phyloP scores from a whole-genome alignment of 2,113 vertebrate species.

The Ammodytes marinus region DNA sequence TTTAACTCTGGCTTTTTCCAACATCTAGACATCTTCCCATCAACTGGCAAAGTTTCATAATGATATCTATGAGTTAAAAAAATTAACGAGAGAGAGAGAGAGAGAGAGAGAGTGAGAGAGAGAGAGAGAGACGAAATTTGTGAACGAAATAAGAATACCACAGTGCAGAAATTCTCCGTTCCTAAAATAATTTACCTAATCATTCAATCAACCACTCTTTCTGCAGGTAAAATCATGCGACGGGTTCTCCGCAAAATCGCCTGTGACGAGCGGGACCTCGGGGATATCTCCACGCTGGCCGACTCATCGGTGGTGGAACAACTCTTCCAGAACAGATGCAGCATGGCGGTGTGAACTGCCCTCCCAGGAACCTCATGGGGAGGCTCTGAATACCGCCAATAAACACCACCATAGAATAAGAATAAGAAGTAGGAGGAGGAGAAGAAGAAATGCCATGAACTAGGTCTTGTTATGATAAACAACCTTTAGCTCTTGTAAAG shows the following conservation, averaged over 20 bases:
- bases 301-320: constrained; percentile 90
- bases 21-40: too few relatives aligned
- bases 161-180: too few relatives aligned
- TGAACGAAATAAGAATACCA: too few relatives aligned
- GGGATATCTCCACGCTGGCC: constrained; percentile 93
- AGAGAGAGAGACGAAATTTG: too few relatives aligned
- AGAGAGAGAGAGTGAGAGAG: too few relatives aligned
- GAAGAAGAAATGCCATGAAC: not conserved
- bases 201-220: not conserved
- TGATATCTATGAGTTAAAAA: too few relatives aligned
- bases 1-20: too few relatives aligned
- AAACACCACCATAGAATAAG: not conserved
- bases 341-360: constrained; percentile 82
- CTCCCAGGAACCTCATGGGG: not conserved
- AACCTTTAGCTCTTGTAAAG: constrained; percentile 43
- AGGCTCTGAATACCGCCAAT: constrained; percentile 18
- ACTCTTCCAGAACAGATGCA: constrained; percentile 91
- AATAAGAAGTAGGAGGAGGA: not conserved
- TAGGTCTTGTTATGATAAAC: constrained; percentile 35
- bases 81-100: too few relatives aligned
- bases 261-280: constrained; percentile 91
- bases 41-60: too few relatives aligned
- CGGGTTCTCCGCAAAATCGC: constrained; percentile 94
- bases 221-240: constrained; percentile 95
- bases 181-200: not conserved